Evolutionary conservation across 2,888 invertebrate species (phyloP), one percentile per base, ranked within the genome.

Genomic region (Caenorhabditis zanzibari): DNA sequence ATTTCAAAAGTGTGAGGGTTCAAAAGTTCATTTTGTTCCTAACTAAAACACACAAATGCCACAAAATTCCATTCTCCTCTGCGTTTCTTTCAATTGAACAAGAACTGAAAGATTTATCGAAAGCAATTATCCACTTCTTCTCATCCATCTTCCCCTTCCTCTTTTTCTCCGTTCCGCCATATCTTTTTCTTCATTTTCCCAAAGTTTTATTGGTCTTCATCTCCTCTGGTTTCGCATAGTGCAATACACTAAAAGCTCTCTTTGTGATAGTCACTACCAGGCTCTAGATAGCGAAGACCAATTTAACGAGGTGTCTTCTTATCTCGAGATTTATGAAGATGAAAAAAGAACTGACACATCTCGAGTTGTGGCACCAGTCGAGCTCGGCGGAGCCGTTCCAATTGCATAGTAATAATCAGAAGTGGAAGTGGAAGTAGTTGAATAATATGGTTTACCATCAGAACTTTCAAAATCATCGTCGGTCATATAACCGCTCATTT

Each of bases 401-500:
- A 87, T 84, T 4, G 82, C 81, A 75, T 84, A 86, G 63, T 87
- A 87, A 83, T 87, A 86, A 35, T 87, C 87, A 35, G 83, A 84
- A 10, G 76, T 76, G 0, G 85, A 86, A 26, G 85, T 87, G 10
- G 87, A 87, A 14, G 85, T 87, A 22, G 87, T 87, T 63, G 87
- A 87, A 63, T 87, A 87, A 72, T 87, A 87, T 14, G 82, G 58
- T 66, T 88, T 84, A 12, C 85, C 87, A 76, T 88, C 88, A 47
- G 85, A 85, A 59, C 85, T 82, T 58, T 82, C 88, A 41, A 84
- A 82, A 71, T 88, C 88, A 28, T 85, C 90, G 68, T 88, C 89
- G 10, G 90, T 85, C 28, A 81, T 69, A 73, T 90, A 90, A 52
- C 89, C 89, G 68, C 89, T 88, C 90, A 89, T 90, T 63, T n/a